Conservation (phyloP, 2,113 vertebrate species). For the Nestor notabilis region DNA sequence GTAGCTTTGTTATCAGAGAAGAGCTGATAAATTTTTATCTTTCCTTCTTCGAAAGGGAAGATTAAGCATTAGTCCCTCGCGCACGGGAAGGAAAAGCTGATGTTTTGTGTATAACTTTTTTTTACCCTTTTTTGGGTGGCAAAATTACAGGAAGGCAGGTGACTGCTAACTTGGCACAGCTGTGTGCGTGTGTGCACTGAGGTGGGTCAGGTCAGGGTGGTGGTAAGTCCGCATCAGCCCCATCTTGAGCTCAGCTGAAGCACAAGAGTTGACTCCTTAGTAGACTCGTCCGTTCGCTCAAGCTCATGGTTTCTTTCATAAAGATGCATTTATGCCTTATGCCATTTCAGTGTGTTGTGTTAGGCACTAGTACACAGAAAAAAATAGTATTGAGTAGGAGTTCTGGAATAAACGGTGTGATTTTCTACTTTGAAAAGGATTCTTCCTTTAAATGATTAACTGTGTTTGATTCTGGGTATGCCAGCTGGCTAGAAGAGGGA, state of each 20-base stretch:
- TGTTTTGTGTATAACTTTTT: constrained; percentile 16
- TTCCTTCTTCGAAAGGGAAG: constrained; percentile 29
- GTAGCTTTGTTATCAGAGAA: constrained; percentile 31
- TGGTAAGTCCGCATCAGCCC: constrained; percentile 13
- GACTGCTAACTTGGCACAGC: constrained; percentile 7
- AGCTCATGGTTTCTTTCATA: constrained; percentile 61
- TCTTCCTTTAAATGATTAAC: constrained; percentile 74
- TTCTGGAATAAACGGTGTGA: constrained; percentile 70
- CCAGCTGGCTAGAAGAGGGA: constrained; percentile 62
- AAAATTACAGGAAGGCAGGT: constrained; percentile 12
- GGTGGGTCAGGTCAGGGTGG: not conserved
- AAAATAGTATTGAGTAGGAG: constrained; percentile 64
- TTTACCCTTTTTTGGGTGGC: not conserved
- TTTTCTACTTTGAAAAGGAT: constrained; percentile 75
- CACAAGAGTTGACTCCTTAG: constrained; percentile 1
- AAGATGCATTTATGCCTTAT: constrained; percentile 61
- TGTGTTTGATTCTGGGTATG: constrained; percentile 60
- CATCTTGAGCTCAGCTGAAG: not conserved
- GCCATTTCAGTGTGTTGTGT: constrained; percentile 70
- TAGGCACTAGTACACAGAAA: constrained; percentile 64
- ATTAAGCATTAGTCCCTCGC: not conserved
- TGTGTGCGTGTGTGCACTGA: not conserved
- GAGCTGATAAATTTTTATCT: constrained; percentile 39
- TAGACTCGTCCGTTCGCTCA: constrained; percentile 25
- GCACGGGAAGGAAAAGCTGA: not conserved